Base-by-base conservation (phyloP, 2,113 vertebrate species). In the Oncorhynchus gorbuscha region DNA sequence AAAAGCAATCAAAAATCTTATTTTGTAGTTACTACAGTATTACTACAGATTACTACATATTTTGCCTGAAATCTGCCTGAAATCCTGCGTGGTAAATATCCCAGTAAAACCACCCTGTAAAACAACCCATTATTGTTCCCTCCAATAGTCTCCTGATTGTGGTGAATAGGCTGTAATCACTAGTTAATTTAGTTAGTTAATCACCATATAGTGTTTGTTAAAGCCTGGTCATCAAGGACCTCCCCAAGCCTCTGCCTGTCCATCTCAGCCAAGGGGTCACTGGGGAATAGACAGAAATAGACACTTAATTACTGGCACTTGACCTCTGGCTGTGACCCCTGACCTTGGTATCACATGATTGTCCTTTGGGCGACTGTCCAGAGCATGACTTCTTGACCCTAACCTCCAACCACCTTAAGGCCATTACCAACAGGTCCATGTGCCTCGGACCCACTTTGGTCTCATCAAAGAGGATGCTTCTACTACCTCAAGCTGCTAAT, bases 261-360 rank as follows among this genome's bases (percentile, higher is more conserved):
- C 20, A 30, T 79, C 69, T 11, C 70, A 72, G 76, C 78, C 78
- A 75, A 76, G 24, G 7, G 75, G 79, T 84, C 91, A 91, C 79
- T 72, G 69, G 88, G 89, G 88, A 92, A 84, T 86, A 84, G 75
- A 35, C 75, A 86, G 89, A 92, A 90, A 88, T 86, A 73, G 89
- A 84, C 87, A 89, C 84, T 91, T 90, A 89, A 92, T 93, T 87
- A 89, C 84, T n/a, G 3, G 78, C 80, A 84, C 90, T 91, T 92
- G 88, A 91, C 89, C 89, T 87, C 70, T 89, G 75, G 76, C 86
- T 77, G 35, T 30, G 73, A 55, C 82, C 84, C 75, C 80, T 89
- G 90, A 89, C 89, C 88, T 51, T 75, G n/a, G 74, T 69, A 35
- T 76, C 84, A 69, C 86, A 85, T 90, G 89, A 89, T 90, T 80